phyloP scores from a whole-genome alignment of 2,797 vertebrate genomes.

The Muscicapa striata region DNA sequence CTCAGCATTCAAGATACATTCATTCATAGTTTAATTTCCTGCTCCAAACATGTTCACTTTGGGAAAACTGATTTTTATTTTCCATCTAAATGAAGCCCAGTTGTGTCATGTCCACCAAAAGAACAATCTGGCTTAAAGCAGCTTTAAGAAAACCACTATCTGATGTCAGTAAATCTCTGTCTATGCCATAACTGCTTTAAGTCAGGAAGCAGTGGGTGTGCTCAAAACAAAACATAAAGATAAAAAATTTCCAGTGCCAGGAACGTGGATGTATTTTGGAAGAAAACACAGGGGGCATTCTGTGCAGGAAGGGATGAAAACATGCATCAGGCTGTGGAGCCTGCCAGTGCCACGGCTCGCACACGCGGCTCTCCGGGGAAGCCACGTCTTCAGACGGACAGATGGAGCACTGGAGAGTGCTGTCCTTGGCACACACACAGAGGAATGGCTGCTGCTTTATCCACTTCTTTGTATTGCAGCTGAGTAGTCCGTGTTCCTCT shows the following conservation, averaged over 20 bases:
- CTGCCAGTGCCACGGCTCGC: neutral
- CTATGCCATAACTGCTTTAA: constrained; percentile 41
- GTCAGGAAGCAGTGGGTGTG: constrained; percentile 67
- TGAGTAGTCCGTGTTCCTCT: neutral
- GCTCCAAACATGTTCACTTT: neutral
- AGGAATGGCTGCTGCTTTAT: neutral
- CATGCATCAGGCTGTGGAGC: neutral
- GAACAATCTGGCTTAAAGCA: constrained; percentile 18
- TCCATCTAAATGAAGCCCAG: constrained; percentile 1
- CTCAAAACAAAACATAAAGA: constrained; percentile 55
- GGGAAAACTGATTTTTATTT: constrained; percentile 2
- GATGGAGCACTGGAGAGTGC: neutral
- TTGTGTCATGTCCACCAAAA: constrained; percentile 25
- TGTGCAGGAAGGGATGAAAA: constrained; percentile 10
- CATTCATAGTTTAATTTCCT: constrained; percentile 8
- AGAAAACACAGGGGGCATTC: constrained; percentile 1
- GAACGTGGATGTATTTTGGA: constrained; percentile 46
- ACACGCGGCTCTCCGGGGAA: fast-evolving
- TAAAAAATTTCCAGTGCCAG: constrained; percentile 57
- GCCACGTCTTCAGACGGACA: neutral
- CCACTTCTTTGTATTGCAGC: neutral
- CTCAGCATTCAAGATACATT: neutral
- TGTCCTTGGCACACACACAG: neutral
- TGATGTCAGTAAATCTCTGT: constrained; percentile 57
- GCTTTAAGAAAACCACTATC: constrained; percentile 48